Conservation (phyloP, 2,888 invertebrate genomes). For the Nomada ferruginata region DNA sequence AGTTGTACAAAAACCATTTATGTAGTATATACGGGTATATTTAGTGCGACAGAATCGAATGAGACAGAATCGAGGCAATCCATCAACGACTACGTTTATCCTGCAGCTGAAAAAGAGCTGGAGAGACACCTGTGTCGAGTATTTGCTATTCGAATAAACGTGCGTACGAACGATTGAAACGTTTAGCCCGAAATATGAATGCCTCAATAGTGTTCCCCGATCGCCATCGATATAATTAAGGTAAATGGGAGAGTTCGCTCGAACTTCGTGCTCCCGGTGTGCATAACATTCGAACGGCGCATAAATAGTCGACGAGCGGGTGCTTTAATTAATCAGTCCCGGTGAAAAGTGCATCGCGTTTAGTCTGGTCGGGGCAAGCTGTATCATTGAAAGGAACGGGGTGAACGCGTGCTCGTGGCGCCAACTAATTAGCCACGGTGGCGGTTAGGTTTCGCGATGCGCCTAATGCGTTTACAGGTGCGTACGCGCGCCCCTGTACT, state of each 20-base stretch:
- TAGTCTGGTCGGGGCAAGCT: background rate
- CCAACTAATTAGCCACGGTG: constrained; percentile 46
- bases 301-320: background rate
- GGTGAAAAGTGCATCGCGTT: constrained; percentile 24
- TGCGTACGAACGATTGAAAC: background rate
- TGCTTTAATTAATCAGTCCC: constrained; percentile 18
- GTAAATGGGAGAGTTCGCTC: background rate
- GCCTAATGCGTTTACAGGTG: constrained; percentile 45
- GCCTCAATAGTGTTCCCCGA: too few species aligned
- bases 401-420: constrained; percentile 7
- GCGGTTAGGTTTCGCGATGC: constrained; percentile 47
- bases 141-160: too few species aligned
- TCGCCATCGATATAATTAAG: background rate
- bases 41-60: too few species aligned
- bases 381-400: constrained; percentile 46
- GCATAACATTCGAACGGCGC: background rate
- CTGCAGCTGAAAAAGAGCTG: too few species aligned
- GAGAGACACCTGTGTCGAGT: too few species aligned
- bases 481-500: background rate
- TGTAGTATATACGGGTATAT: too few species aligned
- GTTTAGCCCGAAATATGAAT: background rate
- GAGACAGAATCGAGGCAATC: too few species aligned
- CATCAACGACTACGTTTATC: too few species aligned
- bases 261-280: background rate
- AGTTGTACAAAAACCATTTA: too few species aligned